Evolutionary conservation across 2,113 vertebrate genomes (phyloP).

Genomic region (Taurulus bubalis): DNA sequence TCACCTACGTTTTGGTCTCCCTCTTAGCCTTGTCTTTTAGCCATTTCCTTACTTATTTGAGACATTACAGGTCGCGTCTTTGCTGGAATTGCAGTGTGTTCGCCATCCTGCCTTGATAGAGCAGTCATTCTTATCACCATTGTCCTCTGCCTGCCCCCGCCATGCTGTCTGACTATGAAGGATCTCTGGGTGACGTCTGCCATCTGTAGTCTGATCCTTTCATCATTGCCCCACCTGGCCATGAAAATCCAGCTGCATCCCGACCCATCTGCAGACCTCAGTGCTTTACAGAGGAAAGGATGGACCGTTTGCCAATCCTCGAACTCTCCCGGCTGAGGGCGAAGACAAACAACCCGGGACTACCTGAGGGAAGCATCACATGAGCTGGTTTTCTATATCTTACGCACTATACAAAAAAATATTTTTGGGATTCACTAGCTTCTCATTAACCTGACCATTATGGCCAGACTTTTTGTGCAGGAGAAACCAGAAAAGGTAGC

Average conservation of each 20-base stretch:
- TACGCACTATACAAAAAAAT: neutral
- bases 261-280: constrained; percentile 37
- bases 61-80: neutral
- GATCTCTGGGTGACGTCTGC: constrained; percentile 64
- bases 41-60: neutral
- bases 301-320: constrained; percentile 25
- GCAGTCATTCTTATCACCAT: constrained; percentile 41
- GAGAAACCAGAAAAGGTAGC: neutral
- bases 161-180: constrained; percentile 44
- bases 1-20: neutral
- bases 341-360: constrained; percentile 15
- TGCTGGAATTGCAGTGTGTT: constrained; percentile 4
- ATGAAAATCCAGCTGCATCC: constrained; percentile 54
- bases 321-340: constrained; percentile 12
- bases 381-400: neutral
- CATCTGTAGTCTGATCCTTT: constrained; percentile 71
- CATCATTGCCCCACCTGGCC: constrained; percentile 62
- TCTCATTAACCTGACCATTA: neutral
- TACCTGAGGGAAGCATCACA: neutral
- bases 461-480: neutral
- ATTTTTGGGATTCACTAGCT: neutral
- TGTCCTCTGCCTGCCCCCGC: constrained; percentile 48
- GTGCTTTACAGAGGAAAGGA: constrained; percentile 31
- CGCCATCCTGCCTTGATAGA: constrained; percentile 28
- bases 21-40: neutral